Evolutionary conservation across 2,888 invertebrate species (phyloP), one percentile per base, ranked within the genome.

Genomic region (Synanthedon myopaeformis): DNA sequence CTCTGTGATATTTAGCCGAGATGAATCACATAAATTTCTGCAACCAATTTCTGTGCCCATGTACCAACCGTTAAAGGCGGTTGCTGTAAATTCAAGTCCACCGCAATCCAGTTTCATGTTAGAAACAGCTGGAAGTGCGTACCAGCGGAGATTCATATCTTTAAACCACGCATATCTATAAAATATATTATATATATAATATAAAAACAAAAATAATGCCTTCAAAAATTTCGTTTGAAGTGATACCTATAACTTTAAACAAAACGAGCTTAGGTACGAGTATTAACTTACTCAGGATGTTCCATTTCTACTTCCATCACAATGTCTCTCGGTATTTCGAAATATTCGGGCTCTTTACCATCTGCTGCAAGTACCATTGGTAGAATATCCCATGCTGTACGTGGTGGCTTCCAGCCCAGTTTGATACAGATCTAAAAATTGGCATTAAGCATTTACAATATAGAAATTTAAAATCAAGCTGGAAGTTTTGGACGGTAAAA

Each of bases 51-150:
- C 98, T 0, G 97, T 97, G 61, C 95, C 94, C 97, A 98, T 97
- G 81, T 97, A 98, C 98, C 98, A 98, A 28, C 98, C 98, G 75
- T 96, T 97, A 85, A 98, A 98, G 10, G 97, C 96, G 4, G 93
- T 93, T 0, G 93, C 97, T 0, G 97, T 95, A 76, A 97, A 98
- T 77, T 96, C 94, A 42, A 98, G 81, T 0, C 98, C 98, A 1
- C 98, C 98, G 66, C 97, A 96, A 79, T 98, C 98, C 74, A 98
- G 92, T 65, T 95, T 89, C 96, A 97, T 97, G 61, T 90, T 91
- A 0, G 97, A 92, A 0, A 98, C 97, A 0, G 96, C 97, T 0
- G 98, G 97, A 42, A 88, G 80, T 0, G 92, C 93, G 76, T 96
- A 98, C 98, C 98, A 98, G 66, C 93, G 92, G n/a, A 98, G 76